Evolutionary conservation across 2,797 vertebrate species (phyloP).

Genomic region (Ptychobarbus kaznakovi): DNA sequence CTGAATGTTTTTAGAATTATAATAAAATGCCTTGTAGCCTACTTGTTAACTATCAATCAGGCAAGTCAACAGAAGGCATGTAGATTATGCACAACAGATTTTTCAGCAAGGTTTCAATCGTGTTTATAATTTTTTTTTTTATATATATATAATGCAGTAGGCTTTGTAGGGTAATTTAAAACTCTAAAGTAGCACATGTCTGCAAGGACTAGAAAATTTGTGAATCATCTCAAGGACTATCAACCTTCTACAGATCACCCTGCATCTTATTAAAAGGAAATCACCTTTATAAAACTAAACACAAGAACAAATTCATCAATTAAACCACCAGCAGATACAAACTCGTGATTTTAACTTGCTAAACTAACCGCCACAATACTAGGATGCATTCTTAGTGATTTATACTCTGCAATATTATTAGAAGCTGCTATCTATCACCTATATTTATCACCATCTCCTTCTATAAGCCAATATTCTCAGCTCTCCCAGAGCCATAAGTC

Average conservation of each 20-base stretch:
- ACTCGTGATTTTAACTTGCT: neutral
- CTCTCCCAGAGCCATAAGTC: neutral
- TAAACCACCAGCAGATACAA: neutral
- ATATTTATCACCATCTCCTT: conserved; percentile 7
- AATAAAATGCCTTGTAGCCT: too few species aligned
- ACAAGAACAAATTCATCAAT: neutral
- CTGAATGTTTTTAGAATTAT: too few species aligned
- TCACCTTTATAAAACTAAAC: neutral
- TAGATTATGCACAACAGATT: too few species aligned
- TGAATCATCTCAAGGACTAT: neutral
- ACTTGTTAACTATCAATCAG: too few species aligned
- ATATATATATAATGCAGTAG: neutral
- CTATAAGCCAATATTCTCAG: conserved; percentile 25
- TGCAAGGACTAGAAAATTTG: neutral
- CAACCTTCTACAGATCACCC: neutral
- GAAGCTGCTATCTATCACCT: neutral
- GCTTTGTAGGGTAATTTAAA: neutral
- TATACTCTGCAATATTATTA: neutral
- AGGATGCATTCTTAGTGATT: neutral
- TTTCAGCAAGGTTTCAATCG: too few species aligned
- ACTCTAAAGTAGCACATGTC: conserved; percentile 3
- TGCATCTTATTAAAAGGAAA: neutral
- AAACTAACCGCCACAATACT: neutral
- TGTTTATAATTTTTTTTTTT: too few species aligned
- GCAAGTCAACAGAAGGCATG: too few species aligned